These are phyloP conservation scores for Zosterops lateralis DNA, from an alignment of 2,113 vertebrate genomes.

Conservation along the genomic window DNA sequence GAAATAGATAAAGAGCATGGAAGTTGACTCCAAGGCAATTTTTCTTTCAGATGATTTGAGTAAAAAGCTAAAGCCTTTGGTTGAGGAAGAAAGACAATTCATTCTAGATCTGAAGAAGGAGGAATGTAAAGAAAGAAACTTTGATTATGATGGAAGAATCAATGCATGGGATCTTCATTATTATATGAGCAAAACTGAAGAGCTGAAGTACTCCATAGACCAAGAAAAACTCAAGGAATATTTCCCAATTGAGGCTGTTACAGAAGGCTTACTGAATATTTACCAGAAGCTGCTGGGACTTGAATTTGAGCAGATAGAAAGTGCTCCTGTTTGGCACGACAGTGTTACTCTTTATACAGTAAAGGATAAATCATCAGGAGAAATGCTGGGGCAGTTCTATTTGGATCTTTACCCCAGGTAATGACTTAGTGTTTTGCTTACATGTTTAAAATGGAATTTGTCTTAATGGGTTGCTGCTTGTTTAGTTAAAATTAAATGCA, in stretches of 20 bases:
- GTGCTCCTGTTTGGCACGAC: slow-evolving; percentile 86
- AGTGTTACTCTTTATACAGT: slow-evolving; percentile 84
- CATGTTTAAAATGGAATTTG: background rate
- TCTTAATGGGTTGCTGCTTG: background rate
- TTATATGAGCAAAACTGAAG: slow-evolving; percentile 91
- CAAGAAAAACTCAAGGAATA: slow-evolving; percentile 93
- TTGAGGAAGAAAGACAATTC: slow-evolving; percentile 83
- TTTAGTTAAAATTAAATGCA: background rate
- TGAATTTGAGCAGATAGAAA: slow-evolving; percentile 77
- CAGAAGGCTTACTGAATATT: slow-evolving; percentile 84
- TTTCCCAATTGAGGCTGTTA: slow-evolving; percentile 90
- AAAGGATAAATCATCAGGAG: slow-evolving; percentile 78
- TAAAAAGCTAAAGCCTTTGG: slow-evolving; percentile 82
- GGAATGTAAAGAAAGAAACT: slow-evolving; percentile 84
- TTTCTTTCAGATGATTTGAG: slow-evolving; percentile 82
- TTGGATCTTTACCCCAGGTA: slow-evolving; percentile 93
- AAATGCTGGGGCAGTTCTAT: slow-evolving; percentile 91
- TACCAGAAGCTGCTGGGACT: slow-evolving; percentile 92
- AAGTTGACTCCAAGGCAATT: background rate
- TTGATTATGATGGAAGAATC: slow-evolving; percentile 83
- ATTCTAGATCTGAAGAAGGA: slow-evolving; percentile 86
- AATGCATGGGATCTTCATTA: slow-evolving; percentile 94
- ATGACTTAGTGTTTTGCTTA: background rate
- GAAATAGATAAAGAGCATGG: background rate
- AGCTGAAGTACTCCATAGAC: slow-evolving; percentile 88